These are phyloP conservation scores for Drosophila tani DNA, from an alignment of 1,140 invertebrate species.

Conservation along the genomic window DNA sequence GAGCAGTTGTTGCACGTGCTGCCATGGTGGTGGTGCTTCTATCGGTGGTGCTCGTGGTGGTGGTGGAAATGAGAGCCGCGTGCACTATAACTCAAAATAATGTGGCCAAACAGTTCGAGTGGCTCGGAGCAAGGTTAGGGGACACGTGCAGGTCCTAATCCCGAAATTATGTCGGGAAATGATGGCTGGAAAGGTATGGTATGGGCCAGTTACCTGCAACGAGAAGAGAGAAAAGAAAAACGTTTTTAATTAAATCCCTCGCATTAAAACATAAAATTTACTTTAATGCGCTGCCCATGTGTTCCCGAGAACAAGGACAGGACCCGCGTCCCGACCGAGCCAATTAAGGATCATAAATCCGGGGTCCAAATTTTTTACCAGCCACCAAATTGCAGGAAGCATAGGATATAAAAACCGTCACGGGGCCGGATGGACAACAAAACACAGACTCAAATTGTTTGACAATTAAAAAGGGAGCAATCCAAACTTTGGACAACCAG, in stretches of 20 bases:
- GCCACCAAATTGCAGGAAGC: constrained; percentile 67
- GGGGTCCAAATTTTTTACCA: constrained; percentile 61
- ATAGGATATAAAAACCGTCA: constrained; percentile 51
- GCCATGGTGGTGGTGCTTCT: constrained; percentile 24
- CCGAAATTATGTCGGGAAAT: constrained; percentile 29
- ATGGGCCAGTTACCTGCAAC: constrained; percentile 62
- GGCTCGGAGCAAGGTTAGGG: constrained; percentile 18
- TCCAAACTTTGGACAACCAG: constrained; percentile 44
- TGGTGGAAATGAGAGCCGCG: constrained; percentile 39
- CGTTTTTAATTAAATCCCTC: constrained; percentile 69
- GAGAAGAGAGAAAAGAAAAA: constrained; percentile 11
- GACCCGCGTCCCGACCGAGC: constrained; percentile 14
- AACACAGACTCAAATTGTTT: constrained; percentile 68
- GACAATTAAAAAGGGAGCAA: constrained; percentile 82
- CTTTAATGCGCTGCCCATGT: constrained; percentile 66
- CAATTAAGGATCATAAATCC: constrained; percentile 75
- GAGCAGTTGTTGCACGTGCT: constrained; percentile 48
- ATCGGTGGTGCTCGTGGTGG: constrained; percentile 21
- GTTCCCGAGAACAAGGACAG: constrained; percentile 4
- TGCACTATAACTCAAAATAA: constrained; percentile 66
- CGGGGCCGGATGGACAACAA: constrained; percentile 19
- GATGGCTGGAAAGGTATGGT: constrained; percentile 10
- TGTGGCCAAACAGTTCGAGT: constrained; percentile 73
- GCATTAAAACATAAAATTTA: constrained; percentile 48
- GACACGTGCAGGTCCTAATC: constrained; percentile 52